These are phyloP conservation scores for Tinamus guttatus DNA, from an alignment of 2,113 vertebrate species.

Conservation along the genomic window DNA sequence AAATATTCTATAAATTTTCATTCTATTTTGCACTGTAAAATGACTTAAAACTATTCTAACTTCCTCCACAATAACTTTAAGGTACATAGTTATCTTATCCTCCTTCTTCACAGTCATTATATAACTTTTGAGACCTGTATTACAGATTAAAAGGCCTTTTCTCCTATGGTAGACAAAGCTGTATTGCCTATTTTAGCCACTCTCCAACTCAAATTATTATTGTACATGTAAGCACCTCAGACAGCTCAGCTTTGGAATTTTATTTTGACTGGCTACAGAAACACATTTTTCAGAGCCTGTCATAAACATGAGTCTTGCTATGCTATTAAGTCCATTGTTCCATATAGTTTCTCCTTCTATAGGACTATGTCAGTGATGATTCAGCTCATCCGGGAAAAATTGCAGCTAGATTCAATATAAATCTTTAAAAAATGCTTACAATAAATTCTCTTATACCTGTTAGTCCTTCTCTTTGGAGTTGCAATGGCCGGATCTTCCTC, in stretches of 20 bases:
- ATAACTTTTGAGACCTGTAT: neutral
- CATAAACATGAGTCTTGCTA: neutral
- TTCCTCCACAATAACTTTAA: constrained; percentile 9
- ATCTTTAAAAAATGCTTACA: neutral
- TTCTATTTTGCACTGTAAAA: neutral
- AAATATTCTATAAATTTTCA: neutral
- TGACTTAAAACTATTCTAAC: constrained; percentile 27
- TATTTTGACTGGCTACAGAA: neutral
- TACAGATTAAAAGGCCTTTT: neutral
- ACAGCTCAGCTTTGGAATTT: neutral
- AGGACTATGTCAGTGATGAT: neutral
- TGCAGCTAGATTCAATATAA: neutral
- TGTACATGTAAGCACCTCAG: neutral
- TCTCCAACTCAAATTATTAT: neutral
- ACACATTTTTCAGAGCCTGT: neutral
- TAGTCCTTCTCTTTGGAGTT: neutral
- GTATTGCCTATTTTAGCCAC: neutral
- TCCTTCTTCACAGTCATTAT: neutral
- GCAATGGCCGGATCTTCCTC: neutral
- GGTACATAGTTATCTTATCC: neutral
- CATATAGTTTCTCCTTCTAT: neutral
- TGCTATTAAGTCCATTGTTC: neutral
- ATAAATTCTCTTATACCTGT: neutral
- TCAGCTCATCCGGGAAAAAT: neutral
- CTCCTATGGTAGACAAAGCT: neutral